A percentile compares a stretch with the other conserved stretches of the same genome.
phyloP scores from a whole-genome alignment of 2,113 vertebrate species.

The Pica pica region DNA sequence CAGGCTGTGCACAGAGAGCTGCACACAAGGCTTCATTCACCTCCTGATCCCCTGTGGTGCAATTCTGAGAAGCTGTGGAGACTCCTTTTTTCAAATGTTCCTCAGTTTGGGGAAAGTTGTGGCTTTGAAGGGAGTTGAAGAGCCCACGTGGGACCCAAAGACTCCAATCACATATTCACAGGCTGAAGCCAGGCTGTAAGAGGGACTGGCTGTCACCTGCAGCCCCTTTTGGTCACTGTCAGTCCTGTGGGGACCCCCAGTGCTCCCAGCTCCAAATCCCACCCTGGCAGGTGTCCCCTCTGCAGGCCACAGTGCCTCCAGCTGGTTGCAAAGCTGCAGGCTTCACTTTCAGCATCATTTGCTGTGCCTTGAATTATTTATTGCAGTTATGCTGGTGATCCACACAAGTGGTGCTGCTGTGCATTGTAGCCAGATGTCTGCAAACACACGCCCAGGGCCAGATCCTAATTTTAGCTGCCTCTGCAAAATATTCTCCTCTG shows the following conservation, averaged over 20 bases:
- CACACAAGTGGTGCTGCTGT: neutral
- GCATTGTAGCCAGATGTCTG: conserved; percentile 17
- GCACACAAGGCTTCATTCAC: neutral
- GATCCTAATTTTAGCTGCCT: conserved; percentile 12
- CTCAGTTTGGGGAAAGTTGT: neutral
- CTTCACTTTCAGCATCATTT: neutral
- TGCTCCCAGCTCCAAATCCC: neutral
- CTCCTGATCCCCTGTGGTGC: neutral
- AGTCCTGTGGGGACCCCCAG: rapidly evolving
- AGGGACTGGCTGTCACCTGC: neutral
- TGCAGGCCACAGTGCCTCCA: neutral
- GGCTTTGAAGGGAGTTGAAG: neutral
- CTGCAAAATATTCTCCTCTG: neutral
- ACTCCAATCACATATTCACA: neutral
- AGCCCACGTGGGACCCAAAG: neutral
- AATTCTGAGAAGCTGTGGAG: neutral
- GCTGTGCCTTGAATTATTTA: conserved; percentile 36
- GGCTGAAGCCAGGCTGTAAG: neutral
- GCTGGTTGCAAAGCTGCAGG: neutral
- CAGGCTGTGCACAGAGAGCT: neutral
- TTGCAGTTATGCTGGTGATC: neutral
- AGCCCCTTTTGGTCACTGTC: neutral
- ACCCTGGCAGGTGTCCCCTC: neutral
- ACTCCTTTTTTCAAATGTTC: neutral
- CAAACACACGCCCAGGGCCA: neutral